Evolutionary conservation across 2,888 invertebrate species (phyloP), one percentile per base, ranked within the genome.

Genomic region (Trachelus iudaicus): DNA sequence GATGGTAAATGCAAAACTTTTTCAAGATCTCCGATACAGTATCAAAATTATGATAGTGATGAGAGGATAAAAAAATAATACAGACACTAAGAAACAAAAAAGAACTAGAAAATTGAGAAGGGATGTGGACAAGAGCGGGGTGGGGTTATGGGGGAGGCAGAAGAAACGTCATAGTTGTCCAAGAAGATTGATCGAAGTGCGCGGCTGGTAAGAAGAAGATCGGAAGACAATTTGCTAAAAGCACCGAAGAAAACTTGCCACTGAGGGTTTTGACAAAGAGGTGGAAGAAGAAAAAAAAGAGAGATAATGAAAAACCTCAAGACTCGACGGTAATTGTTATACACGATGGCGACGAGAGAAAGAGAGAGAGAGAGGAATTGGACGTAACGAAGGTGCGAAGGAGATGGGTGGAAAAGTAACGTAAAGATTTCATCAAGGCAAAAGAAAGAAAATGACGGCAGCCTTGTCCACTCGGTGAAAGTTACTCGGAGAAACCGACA

Each of bases 161-260:
- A 37, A 37, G 37, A 37, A 56, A 73, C 56, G 40, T 37, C 37
- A 81, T 82, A 68, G 76, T 77, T 81, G 33, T 77, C 75, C 74
- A n/a, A 75, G 73, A 56, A 56, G 56, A 56, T 56, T 56, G 56
- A 56, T 56, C 56, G 56, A 15, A 56, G 56, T 56, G 23, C 23
- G 23, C 56, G 23, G 23, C 9, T 23, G 56, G 23, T 56, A 56
- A 23, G 56, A 56, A 56, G 56, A 56, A 76, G 79, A 80, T 82
- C 80, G 80, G 75, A 81, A 83, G 82, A 82, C 83, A 83, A 83
- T 82, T 83, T 81, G 83, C 83, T 83, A 81, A 82, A 82, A 83
- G 83, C 81, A 75, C 77, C 75, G 76, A 73, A 79, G 77, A 56
- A 56, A 56, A 56, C 56, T 56, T 15, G 56, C 23, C 56, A 56